Conservation (phyloP, 2,113 vertebrate genomes). For the Osmerus mordax region DNA sequence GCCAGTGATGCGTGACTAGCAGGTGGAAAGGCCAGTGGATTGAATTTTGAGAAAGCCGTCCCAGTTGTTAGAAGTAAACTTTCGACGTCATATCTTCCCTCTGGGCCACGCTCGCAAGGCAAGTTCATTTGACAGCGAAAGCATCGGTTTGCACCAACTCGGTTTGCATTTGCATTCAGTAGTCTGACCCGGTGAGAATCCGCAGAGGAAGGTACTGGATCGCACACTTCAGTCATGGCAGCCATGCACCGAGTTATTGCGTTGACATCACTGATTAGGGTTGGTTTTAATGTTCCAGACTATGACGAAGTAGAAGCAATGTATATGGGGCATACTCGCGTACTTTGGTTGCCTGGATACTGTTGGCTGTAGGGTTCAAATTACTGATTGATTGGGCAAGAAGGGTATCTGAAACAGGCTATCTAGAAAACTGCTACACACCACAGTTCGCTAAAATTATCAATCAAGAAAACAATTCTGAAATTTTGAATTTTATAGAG, state of each 20-base stretch:
- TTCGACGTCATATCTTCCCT: conserved; percentile 32
- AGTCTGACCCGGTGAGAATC: conserved; percentile 34
- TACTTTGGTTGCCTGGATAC: conserved; percentile 57
- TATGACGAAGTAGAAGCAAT: background rate
- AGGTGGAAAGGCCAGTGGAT: conserved; percentile 25
- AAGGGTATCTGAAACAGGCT: background rate
- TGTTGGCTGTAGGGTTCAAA: conserved; percentile 47
- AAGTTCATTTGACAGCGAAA: conserved; percentile 17
- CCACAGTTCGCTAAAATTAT: background rate
- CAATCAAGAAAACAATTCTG: background rate
- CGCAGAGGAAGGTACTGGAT: conserved; percentile 23
- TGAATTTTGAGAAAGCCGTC: conserved; percentile 54
- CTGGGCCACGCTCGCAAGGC: conserved; percentile 34
- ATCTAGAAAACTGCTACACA: too few species aligned
- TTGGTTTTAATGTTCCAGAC: background rate
- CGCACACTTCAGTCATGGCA: conserved; percentile 12
- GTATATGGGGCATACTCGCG: background rate
- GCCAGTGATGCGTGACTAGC: conserved; percentile 37
- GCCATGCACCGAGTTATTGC: background rate
- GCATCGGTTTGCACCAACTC: conserved; percentile 13
- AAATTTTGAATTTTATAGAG: too few species aligned
- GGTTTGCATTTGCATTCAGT: conserved; percentile 33
- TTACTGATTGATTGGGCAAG: conserved; percentile 36
- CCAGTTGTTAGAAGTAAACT: conserved; percentile 55
- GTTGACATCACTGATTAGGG: too few species aligned